A percentile compares a stretch with the other conserved stretches of the same genome.
Conservation (phyloP, 2,113 vertebrate species). For the Lasiurus cinereus region DNA sequence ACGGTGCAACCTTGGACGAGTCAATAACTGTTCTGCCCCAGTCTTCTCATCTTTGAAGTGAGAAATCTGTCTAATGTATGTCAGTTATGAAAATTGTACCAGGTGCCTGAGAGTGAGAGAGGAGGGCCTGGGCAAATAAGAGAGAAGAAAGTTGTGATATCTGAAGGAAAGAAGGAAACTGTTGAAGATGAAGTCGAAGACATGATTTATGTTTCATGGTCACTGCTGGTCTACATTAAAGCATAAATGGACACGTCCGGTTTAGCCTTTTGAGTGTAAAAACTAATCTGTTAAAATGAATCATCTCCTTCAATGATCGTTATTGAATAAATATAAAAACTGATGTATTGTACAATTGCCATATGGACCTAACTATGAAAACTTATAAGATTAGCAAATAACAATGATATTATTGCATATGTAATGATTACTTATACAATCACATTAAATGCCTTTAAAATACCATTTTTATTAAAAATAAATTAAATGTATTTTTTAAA, state of each 20-base stretch:
- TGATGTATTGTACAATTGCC: not conserved
- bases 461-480: not conserved
- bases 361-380: not conserved
- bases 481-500: not conserved
- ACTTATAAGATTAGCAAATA: not conserved
- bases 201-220: not conserved
- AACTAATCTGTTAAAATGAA: not conserved
- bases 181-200: not conserved
- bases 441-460: not conserved
- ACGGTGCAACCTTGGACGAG: too few species aligned
- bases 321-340: not conserved
- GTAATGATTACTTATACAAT: not conserved
- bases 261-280: not conserved
- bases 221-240: not conserved
- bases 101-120: not conserved
- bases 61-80: not conserved
- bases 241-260: not conserved
- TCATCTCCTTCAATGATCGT: not conserved
- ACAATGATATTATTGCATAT: not conserved
- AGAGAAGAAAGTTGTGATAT: not conserved
- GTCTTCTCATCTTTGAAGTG: not conserved
- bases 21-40: not conserved
- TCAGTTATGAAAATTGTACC: not conserved
- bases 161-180: not conserved
- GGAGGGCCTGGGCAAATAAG: not conserved